Conservation (phyloP, 53 echinoderm and acorn worm species). For the Holothuria scabra region DNA sequence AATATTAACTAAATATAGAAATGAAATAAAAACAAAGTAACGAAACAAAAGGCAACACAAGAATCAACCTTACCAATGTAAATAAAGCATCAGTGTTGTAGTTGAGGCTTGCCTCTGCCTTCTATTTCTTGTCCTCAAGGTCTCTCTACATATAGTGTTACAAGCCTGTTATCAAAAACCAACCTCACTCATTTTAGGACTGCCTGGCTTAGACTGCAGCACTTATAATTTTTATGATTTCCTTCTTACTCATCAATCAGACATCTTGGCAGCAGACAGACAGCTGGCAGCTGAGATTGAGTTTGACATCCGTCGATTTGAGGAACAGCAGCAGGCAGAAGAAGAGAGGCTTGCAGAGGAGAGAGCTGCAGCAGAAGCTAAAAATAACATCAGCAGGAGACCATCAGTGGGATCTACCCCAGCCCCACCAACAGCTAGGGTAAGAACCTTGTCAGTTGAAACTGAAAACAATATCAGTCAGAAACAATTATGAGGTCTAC, state of each 20-base stretch:
- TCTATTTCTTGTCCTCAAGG: no score
- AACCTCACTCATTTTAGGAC: no score
- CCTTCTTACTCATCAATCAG: constrained; percentile 37
- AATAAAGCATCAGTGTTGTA: no score
- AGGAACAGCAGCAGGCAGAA: constrained; percentile 82
- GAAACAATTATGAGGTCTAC: not conserved
- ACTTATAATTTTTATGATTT: not conserved
- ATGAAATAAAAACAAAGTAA: no score
- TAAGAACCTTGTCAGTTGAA: not conserved
- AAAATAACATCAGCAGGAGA: not conserved
- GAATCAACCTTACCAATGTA: no score
- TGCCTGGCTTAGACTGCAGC: no score
- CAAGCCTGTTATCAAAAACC: no score
- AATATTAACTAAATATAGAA: no score
- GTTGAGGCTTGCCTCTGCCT: no score
- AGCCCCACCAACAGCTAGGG: not conserved
- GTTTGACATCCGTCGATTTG: constrained; percentile 97
- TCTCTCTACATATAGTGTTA: no score
- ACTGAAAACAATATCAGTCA: not conserved
- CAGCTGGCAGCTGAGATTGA: constrained; percentile 97
- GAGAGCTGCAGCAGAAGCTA: constrained; percentile 17
- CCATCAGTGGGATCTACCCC: constrained; percentile 37
- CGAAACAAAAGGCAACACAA: no score
- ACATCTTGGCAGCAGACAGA: constrained; percentile 87
- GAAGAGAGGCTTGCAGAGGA: constrained; percentile 27